Conservation (phyloP, 2,888 invertebrate species). For the Melinaea menophilus region DNA sequence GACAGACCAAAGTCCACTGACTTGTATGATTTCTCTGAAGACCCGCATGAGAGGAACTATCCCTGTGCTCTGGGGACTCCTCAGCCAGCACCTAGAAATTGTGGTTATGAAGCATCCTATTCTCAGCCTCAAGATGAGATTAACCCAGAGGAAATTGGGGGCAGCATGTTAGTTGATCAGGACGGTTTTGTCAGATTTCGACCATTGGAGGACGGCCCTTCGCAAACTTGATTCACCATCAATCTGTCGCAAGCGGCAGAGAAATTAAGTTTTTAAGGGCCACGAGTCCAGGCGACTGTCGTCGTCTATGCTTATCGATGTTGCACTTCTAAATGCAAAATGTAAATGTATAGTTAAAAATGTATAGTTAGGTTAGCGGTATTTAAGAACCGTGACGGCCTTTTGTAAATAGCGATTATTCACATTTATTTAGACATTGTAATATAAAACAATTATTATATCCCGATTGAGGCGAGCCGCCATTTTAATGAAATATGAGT, state of each 20-base stretch:
- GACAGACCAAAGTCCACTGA: conserved; percentile 81
- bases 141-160: conserved; percentile 69
- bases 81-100: conserved; percentile 72
- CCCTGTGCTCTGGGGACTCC: conserved; percentile 69
- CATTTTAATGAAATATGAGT: conserved; percentile 32
- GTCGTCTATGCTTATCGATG: conserved; percentile 15
- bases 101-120: conserved; percentile 74
- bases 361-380: conserved; percentile 56
- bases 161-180: conserved; percentile 92
- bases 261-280: conserved; percentile 59
- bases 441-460: conserved; percentile 37
- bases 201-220: conserved; percentile 79
- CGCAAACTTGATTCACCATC: conserved; percentile 72
- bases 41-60: conserved; percentile 64
- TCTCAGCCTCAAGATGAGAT: conserved; percentile 76
- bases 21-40: conserved; percentile 76
- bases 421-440: conserved; percentile 44
- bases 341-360: conserved; percentile 63
- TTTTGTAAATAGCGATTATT: conserved; percentile 67
- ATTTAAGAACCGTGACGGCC: conserved; percentile 56
- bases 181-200: conserved; percentile 93
- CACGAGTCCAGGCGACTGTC: conserved; percentile 16
- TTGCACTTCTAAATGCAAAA: conserved; percentile 37
- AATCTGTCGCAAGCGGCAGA: conserved; percentile 63
- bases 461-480: conserved; percentile 38